Base-by-base conservation (phyloP, 2,113 vertebrate genomes). In the Psittacula cyanocephala region DNA sequence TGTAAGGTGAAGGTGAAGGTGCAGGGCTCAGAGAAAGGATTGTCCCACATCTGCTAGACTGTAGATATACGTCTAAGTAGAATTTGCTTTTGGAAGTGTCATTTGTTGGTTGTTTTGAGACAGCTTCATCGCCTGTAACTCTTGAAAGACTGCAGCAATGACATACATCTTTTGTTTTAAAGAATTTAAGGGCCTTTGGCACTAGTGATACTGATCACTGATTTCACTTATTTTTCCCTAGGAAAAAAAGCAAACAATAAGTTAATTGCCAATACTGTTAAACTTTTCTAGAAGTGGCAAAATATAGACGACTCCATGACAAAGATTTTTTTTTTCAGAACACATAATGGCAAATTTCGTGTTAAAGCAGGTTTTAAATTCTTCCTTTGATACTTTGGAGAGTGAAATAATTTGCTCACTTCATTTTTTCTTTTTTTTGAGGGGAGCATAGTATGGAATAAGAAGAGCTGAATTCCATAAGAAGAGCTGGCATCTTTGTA, bases 161-260 rank as follows among this genome's bases (percentile, higher is more conserved):
- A 50, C 6, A 13, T 17, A 7, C 11, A 11, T 19, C 5, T 68
- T 47, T 53, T 52, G 1, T 52, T 46, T 80, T 25, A 43, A 77
- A 59, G 47, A 71, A 31, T 57, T 39, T 12, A 57, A 43, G 2
- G 17, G 2, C 20, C n/a, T 81, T 72, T 81, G 17, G 2, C 5
- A 17, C 2, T 57, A 33, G 11, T 23, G 6, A 23, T 44, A 78
- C 6, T 0, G 1, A 31, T 49, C 1, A 1, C 10, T 1, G 4
- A 15, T 69, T 55, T 53, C 2, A 44, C 0, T 31, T 20, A 19
- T 18, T 57, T 49, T 78, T 50, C 11, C 65, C 16, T 65, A 65
- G 37, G 44, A 75, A 55, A 80, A 6, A 6, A 75, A 68, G 28
- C 3, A 63, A 89, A 52, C 5, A 84, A 52, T 6, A 11, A 11